Conservation (phyloP, 2,888 invertebrate genomes). For the Hirudinaria manillensis region DNA sequence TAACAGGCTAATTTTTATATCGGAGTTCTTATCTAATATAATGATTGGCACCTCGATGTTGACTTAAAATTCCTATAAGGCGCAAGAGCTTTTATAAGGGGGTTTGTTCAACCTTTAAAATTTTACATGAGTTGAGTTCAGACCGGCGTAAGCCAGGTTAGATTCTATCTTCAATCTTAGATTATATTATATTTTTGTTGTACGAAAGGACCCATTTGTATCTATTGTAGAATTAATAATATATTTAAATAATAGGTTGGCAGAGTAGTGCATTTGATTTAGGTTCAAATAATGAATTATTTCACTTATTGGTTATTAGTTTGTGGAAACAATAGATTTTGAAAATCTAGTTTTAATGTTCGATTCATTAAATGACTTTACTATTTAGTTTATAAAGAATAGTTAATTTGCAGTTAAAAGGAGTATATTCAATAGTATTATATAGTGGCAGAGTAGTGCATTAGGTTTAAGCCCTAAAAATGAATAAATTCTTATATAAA, state of each 20-base stretch:
- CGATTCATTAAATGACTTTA: conserved; percentile 38
- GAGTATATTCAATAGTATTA: too few relatives aligned
- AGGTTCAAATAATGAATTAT: conserved; percentile 62
- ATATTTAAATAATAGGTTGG: conserved; percentile 53
- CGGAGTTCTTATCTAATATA: conserved; percentile 43
- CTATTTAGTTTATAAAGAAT: too few relatives aligned
- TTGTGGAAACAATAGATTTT: conserved; percentile 39
- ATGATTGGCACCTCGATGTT: conserved; percentile 68
- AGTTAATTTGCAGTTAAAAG: too few relatives aligned
- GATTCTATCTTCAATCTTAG: conserved; percentile 66
- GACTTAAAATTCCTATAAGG: conserved; percentile 69
- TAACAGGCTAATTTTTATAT: conserved; percentile 45
- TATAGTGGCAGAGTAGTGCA: conserved; percentile 41
- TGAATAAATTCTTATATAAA: conserved; percentile 37
- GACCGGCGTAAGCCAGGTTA: conserved; percentile 78
- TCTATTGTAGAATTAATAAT: conserved; percentile 11
- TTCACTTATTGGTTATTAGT: conserved; percentile 35
- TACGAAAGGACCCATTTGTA: conserved; percentile 68
- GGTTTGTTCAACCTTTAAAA: conserved; percentile 69
- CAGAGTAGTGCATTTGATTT: conserved; percentile 69
- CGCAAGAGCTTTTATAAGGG: conserved; percentile 61
- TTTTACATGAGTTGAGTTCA: conserved; percentile 83
- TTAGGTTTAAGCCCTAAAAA: conserved; percentile 40
- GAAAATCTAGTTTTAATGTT: conserved; percentile 39
- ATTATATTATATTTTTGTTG: conserved; percentile 58